phyloP scores from a whole-genome alignment of 2,113 vertebrate genomes.

The Centropus bengalensis region DNA sequence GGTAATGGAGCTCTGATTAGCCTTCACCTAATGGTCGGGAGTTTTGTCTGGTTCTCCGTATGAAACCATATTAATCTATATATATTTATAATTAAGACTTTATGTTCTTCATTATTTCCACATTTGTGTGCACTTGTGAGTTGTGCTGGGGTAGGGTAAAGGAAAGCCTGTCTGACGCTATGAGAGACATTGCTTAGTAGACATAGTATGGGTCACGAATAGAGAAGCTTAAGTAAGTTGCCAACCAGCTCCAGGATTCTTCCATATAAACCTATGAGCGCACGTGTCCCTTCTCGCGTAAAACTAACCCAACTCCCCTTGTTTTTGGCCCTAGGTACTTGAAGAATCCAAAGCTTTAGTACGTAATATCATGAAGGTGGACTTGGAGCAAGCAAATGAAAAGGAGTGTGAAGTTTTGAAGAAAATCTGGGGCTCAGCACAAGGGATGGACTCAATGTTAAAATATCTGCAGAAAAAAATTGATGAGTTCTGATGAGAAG shows the following conservation, averaged over 20 bases:
- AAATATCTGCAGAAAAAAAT: conserved; percentile 93
- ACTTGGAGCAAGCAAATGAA: conserved; percentile 94
- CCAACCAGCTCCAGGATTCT: accelerated
- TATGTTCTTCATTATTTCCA: neutral
- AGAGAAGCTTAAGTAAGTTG: neutral
- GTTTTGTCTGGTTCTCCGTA: neutral
- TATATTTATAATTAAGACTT: neutral
- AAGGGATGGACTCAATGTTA: conserved; percentile 96
- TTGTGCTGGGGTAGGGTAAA: neutral
- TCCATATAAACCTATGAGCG: neutral
- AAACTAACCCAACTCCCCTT: neutral
- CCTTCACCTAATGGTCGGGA: neutral
- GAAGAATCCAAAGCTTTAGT: conserved; percentile 95
- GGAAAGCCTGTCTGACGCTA: neutral
- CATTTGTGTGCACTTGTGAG: neutral
- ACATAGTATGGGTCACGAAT: too few species aligned
- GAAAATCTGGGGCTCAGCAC: conserved; percentile 94
- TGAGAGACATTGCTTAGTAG: neutral
- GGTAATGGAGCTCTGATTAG: neutral
- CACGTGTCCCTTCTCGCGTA: neutral
- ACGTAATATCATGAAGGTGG: conserved; percentile 86
- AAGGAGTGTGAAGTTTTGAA: conserved; percentile 93
- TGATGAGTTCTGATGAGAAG: conserved; percentile 84
- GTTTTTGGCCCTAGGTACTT: conserved; percentile 82
- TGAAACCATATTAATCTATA: neutral